Base-by-base conservation (phyloP, 1,140 invertebrate species). In the Caenorhabditis latens region DNA sequence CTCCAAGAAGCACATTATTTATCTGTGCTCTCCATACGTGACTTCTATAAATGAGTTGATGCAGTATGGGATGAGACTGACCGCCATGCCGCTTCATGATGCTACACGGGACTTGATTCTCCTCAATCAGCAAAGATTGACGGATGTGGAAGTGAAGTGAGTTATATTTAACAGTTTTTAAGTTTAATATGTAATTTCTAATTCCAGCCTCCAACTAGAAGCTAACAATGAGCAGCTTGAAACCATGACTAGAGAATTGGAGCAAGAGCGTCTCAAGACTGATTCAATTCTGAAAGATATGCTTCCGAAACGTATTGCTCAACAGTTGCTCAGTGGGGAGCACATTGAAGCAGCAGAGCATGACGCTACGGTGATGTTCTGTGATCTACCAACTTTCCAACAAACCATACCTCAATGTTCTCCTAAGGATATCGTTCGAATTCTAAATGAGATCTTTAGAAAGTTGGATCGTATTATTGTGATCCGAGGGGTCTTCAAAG, bases 61-160 rank as follows among this genome's bases (percentile, higher is more conserved):
- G 43, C 88, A 91, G 65, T 92, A 90, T 86, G 97, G 97, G 4
- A 94, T 99, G 4, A 97, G 96, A 91, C 95, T 99, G 86, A 97
- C 96, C 32, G 65, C 99, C 93, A 97, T 99, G 88, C 97, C 97
- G 4, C 94, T 99, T 13, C 97, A 99, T 93, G 98, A 99, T 93
- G 96, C 97, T 0, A 99, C 97, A 1, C 94, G 97, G 89, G 98
- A 99, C 94, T 94, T 99, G 88, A 97, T 99, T 13, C 94, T 99
- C 50, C 96, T 99, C 94, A 98, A 97, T 7, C 97, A 99, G 93
- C 97, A 98, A 93, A 98, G 98, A 92, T 97, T 98, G 93, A 97
- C 97, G 0, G 97, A 99, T 93, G 99, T 98, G 93, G 97, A 98
- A 93, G 94, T 99, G 84, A 98, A 97, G 2, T 96, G 96, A 93